phyloP scores from a whole-genome alignment of 2,113 vertebrate species.

The Carassius gibelio region DNA sequence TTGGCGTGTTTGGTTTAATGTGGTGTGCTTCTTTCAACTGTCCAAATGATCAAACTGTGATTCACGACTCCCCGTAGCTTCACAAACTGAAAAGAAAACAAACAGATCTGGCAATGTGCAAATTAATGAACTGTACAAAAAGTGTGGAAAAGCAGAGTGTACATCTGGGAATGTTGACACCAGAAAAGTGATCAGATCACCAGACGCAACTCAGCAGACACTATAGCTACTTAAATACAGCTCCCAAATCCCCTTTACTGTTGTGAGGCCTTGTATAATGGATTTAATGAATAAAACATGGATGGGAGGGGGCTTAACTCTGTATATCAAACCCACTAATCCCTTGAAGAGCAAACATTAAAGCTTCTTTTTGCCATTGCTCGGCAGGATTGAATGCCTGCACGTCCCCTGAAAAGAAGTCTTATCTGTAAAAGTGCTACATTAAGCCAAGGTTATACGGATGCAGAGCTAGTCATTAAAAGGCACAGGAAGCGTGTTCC shows the following conservation, averaged over 20 bases:
- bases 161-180: constrained; percentile 29
- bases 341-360: constrained; percentile 55
- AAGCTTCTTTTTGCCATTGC: constrained; percentile 40
- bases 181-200: constrained; percentile 21
- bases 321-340: constrained; percentile 47
- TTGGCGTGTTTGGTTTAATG: constrained; percentile 5
- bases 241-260: constrained; percentile 23
- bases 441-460: constrained; percentile 41
- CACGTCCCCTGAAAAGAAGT: constrained; percentile 10
- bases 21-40: not conserved
- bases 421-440: constrained; percentile 5
- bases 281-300: constrained; percentile 55
- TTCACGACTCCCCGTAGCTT: not conserved
- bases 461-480: constrained; percentile 26
- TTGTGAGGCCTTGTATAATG: constrained; percentile 35
- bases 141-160: constrained; percentile 1
- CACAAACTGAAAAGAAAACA: not conserved
- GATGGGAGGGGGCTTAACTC: not conserved
- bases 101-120: constrained; percentile 4
- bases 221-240: constrained; percentile 20
- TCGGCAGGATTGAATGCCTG: constrained; percentile 8
- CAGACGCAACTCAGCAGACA: constrained; percentile 7
- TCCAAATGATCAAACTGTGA: constrained; percentile 27
- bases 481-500: not conserved
- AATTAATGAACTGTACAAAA: constrained; percentile 33